phyloP scores from a whole-genome alignment of 2,888 invertebrate species.

The Oithona nana region DNA sequence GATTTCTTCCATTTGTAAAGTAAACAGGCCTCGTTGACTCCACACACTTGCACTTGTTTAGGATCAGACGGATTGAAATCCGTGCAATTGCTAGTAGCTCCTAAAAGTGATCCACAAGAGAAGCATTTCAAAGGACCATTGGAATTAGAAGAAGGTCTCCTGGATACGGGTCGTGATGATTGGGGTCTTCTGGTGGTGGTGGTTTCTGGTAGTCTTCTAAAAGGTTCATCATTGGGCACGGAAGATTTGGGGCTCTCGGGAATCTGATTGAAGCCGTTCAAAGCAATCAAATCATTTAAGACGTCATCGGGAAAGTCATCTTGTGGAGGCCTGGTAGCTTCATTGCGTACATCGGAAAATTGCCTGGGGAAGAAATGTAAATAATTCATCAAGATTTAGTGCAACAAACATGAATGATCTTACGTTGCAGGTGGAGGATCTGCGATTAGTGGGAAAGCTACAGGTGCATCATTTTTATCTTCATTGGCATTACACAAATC shows the following conservation, averaged over 20 bases:
- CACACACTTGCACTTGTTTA: slow-evolving; percentile 11
- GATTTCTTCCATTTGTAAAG: slow-evolving; percentile 17
- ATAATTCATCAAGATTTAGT: too few species aligned
- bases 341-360: too few species aligned
- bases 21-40: slow-evolving; percentile 10
- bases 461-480: not conserved
- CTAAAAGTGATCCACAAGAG: slow-evolving; percentile 10
- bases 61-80: slow-evolving; percentile 6
- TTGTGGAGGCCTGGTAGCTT: too few species aligned
- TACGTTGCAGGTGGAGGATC: not conserved
- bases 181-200: not conserved
- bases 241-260: not conserved
- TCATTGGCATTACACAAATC: slow-evolving; percentile 12
- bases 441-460: not conserved
- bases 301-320: not conserved
- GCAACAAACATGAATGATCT: too few species aligned
- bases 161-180: not conserved
- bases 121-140: slow-evolving; percentile 10
- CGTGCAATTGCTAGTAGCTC: slow-evolving; percentile 3
- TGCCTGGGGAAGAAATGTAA: too few species aligned
- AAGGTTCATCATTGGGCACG: not conserved
- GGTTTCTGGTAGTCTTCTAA: too few species aligned
- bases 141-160: not conserved
- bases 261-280: not conserved
- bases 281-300: not conserved